phyloP scores from a whole-genome alignment of 2,113 vertebrate genomes.

The Laterallus jamaicensis region DNA sequence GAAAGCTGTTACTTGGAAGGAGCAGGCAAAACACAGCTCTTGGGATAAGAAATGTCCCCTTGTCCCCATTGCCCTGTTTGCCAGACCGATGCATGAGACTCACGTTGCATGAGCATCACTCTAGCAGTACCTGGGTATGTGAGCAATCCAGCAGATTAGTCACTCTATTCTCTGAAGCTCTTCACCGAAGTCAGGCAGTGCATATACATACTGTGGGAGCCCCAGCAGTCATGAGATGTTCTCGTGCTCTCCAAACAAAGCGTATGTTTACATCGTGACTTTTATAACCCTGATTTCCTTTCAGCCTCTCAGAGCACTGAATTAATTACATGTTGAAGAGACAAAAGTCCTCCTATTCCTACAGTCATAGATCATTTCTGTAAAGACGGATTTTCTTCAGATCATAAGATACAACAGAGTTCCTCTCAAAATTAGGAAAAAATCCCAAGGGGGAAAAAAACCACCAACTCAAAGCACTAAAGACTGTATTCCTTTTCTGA shows the following conservation, averaged over 20 bases:
- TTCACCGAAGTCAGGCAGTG: background rate
- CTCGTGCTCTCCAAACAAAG: background rate
- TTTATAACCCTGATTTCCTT: background rate
- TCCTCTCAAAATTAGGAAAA: background rate
- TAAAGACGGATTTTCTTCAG: background rate
- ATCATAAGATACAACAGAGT: background rate
- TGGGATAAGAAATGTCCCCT: rapidly evolving
- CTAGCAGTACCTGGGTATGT: rapidly evolving
- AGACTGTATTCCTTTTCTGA: background rate
- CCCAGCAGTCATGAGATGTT: background rate
- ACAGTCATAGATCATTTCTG: background rate
- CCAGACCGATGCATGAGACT: background rate
- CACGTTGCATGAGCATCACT: rapidly evolving
- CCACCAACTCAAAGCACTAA: no score
- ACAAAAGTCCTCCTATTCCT: background rate
- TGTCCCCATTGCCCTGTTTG: rapidly evolving
- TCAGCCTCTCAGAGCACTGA: background rate
- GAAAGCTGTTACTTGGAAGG: background rate
- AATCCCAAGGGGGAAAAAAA: background rate
- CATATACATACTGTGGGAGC: background rate
- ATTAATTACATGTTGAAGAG: background rate
- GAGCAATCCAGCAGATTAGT: background rate
- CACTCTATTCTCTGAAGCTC: background rate
- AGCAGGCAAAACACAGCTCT: background rate
- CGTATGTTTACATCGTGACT: background rate